Evolutionary conservation across 1,140 invertebrate genomes (phyloP).

Genomic region (Drosophila sproati): DNA sequence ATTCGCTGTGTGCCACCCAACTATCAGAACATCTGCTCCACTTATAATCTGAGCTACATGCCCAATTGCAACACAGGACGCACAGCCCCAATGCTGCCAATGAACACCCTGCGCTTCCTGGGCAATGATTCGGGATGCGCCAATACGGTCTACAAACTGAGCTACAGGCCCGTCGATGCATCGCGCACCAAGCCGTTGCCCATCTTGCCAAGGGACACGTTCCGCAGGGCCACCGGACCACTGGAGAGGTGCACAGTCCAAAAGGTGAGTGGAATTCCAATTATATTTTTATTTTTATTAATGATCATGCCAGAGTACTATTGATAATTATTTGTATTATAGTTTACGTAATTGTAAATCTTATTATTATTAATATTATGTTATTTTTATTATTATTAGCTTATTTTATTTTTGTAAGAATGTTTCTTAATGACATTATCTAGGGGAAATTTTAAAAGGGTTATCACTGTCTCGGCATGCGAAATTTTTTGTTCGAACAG

Average conservation of each 20-base stretch:
- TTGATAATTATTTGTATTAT: too few species aligned
- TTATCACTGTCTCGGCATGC: too few species aligned
- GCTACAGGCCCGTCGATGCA: constrained; percentile 85
- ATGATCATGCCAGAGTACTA: too few species aligned
- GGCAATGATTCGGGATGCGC: constrained; percentile 59
- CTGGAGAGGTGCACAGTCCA: constrained; percentile 85
- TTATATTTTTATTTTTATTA: too few species aligned
- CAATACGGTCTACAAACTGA: constrained; percentile 86
- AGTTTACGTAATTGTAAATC: background rate
- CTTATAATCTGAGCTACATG: constrained; percentile 84
- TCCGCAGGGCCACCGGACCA: constrained; percentile 75
- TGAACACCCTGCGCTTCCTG: constrained; percentile 58
- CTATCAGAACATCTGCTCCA: constrained; percentile 76
- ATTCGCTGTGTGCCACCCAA: constrained; percentile 71
- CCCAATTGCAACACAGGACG: constrained; percentile 85
- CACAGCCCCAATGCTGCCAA: constrained; percentile 83
- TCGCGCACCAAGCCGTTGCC: constrained; percentile 71
- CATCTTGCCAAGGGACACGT: constrained; percentile 85
- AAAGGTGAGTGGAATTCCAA: constrained; percentile 83
- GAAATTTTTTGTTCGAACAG: too few species aligned
- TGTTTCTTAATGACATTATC: too few species aligned
- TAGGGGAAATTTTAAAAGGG: too few species aligned
- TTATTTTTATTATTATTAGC: too few species aligned
- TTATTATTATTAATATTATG: too few species aligned
- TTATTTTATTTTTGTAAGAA: too few species aligned